Base-by-base conservation (phyloP, 1,140 invertebrate genomes). In the Aphelenchoides besseyi region DNA sequence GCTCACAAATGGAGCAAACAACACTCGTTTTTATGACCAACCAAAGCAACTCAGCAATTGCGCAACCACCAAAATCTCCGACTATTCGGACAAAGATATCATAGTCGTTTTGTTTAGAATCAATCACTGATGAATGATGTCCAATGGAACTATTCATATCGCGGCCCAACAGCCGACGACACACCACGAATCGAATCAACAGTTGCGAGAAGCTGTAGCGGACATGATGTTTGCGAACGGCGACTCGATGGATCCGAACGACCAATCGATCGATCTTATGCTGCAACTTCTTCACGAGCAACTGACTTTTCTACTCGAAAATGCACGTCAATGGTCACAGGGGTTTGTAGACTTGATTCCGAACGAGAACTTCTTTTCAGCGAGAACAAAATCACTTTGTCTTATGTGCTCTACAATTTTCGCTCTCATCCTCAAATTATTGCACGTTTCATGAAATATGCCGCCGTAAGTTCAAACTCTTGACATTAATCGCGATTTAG, bases 221-320 rank as follows among this genome's bases (percentile, higher is more conserved):
- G 32, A 29, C 32, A 5, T 74, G 57, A 74, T 74, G 73, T 74
- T 74, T 48, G 28, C 73, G 0, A 55, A 76, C 18, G 73, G 73
- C 2, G 73, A 74, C 54, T 73, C 71, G 2, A 53, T 75, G 16
- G 26, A 69, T 23, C 18, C 73, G 0, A 2, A 35, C 9, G 63
- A 28, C 18, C 30, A 48, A 18, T 75, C 61, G 3, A 54, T 69
- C 18, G 37, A 75, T 29, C 75, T 74, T 68, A 23, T 74, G 68
- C 16, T 29, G 0, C 36, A 52, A 28, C 48, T 76, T n/a, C 23
- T 74, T 3, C 26, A 70, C 1, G 3, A 18, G 28, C 72, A 69
- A 12, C 35, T 74, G 9, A n/a, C n/a, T 16, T 33, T 74, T 35
- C 26, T 76, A 33, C 8, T 73, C 53, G 16, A 74, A 32, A 41